A percentile compares a stretch with the other conserved stretches of the same genome.
These are phyloP conservation scores for Gymnothorax reevesii DNA, from an alignment of 2,797 vertebrate species.

Conservation along the genomic window DNA sequence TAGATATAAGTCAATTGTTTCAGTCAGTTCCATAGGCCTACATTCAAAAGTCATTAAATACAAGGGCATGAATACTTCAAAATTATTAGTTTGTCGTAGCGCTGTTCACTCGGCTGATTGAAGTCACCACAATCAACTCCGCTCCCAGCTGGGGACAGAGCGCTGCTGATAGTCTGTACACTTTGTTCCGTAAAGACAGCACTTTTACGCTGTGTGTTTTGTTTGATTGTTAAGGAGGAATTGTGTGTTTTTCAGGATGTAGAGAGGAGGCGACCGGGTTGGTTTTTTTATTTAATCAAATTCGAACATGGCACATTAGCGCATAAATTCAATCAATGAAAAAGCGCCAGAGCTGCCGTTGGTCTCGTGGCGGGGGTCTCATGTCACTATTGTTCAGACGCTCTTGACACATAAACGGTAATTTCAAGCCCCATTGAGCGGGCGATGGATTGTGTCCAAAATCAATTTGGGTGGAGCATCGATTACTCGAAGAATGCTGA, in stretches of 20 bases:
- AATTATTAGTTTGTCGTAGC: background rate
- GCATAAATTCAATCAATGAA: conserved; percentile 41
- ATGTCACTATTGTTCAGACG: conserved; percentile 69
- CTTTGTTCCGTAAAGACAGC: background rate
- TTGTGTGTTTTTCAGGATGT: background rate
- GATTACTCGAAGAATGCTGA: conserved; percentile 59
- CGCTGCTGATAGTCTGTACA: conserved; percentile 2
- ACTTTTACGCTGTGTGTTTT: background rate
- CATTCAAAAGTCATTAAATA: background rate
- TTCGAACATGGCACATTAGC: conserved; percentile 21
- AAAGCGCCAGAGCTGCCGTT: conserved; percentile 64
- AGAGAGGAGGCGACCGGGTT: background rate
- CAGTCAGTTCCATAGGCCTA: too few species aligned
- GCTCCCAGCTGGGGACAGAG: conserved; percentile 16
- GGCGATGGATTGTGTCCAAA: conserved; percentile 71
- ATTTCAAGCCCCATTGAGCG: conserved; percentile 79
- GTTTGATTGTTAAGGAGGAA: background rate
- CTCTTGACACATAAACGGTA: conserved; percentile 65
- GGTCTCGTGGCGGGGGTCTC: conserved; percentile 65
- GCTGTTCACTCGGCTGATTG: conserved; percentile 72
- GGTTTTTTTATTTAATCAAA: background rate
- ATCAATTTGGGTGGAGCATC: conserved; percentile 58
- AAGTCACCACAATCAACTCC: conserved; percentile 35
- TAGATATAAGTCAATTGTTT: background rate
- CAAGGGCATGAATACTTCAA: background rate